Evolutionary conservation across 1,140 invertebrate species (phyloP), one percentile per base, ranked within the genome.

Genomic region (Cotesia typhae): DNA sequence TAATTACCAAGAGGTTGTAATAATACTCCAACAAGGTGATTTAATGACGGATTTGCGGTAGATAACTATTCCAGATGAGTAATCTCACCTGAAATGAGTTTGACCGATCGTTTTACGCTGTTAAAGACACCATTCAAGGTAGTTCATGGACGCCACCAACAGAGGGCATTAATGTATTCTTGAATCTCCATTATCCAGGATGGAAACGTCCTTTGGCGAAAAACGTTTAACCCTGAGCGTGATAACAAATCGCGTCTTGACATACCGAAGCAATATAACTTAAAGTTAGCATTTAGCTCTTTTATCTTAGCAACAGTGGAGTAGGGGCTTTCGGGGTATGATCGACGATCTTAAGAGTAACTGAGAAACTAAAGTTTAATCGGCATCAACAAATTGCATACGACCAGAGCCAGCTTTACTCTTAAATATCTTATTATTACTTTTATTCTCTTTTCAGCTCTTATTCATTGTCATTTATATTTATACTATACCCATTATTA

Each of bases 21-120:
- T 17, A 10, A 17, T n/a, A 55, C 53, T 12, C 17, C 12, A 55
- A 10, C 17, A 63, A n/a, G 64, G 68, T 53, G 67, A 55, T 76
- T 77, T 82, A 84, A 83, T 81, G 78, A 81, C 81, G 78, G 79
- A 78, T 57, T 70, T 66, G 69, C 57, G 9, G 76, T 75, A 76
- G 76, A 78, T 77, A 78, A 77, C 79, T 76, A 72, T 70, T 73
- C 12, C 52, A 75, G 80, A 84, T 84, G 81, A 84, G 81, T 82
- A 82, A 84, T 84, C 78, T 79, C 70, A 71, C 75, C 64, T 74
- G 72, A 74, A 74, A 41, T 53, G 73, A 67, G 76, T 80, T 47
- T 81, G 81, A 84, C 81, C 80, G 82, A 83, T 85, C 82, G 81
- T 84, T 83, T 84, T 79, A 80, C 76, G 74, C 77, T 72, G 67